Percentiles rank a stretch among this genome's conserved stretches.
phyloP scores from a whole-genome alignment of 1,140 invertebrate genomes.

The Littorina saxatilis region DNA sequence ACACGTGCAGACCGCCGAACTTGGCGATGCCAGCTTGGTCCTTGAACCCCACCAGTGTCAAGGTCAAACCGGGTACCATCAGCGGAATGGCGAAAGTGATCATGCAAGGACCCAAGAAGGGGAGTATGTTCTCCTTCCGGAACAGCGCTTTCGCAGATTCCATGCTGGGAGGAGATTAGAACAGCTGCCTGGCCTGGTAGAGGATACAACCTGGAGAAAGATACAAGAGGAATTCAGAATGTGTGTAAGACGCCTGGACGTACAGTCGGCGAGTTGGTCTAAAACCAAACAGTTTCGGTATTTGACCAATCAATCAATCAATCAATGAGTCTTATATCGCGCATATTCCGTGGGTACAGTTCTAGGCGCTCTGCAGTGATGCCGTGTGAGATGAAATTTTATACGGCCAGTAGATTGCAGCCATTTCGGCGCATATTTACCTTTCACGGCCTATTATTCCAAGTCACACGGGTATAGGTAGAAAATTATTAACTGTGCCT shows the following conservation, averaged over 20 bases:
- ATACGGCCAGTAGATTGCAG: too few species aligned
- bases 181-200: not conserved
- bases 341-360: too few species aligned
- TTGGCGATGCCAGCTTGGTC: slow-evolving; percentile 46
- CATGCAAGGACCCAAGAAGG: slow-evolving; percentile 50
- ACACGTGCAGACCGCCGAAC: slow-evolving; percentile 51
- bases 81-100: slow-evolving; percentile 55
- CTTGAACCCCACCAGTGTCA: slow-evolving; percentile 50
- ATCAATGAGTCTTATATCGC: too few species aligned
- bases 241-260: not conserved
- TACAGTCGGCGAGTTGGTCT: too few species aligned
- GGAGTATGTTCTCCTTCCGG: not conserved
- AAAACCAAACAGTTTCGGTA: too few species aligned
- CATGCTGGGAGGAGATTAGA: not conserved
- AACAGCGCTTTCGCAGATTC: not conserved
- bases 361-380: too few species aligned
- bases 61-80: slow-evolving; percentile 49
- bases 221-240: not conserved
- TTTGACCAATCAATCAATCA: too few species aligned
- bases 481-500: too few species aligned
- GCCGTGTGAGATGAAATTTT: too few species aligned
- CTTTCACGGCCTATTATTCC: too few species aligned
- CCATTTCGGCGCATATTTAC: too few species aligned
- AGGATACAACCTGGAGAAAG: not conserved
- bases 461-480: too few species aligned